Evolutionary conservation across 2,797 vertebrate genomes (phyloP).

Genomic region (Myotis myotis): DNA sequence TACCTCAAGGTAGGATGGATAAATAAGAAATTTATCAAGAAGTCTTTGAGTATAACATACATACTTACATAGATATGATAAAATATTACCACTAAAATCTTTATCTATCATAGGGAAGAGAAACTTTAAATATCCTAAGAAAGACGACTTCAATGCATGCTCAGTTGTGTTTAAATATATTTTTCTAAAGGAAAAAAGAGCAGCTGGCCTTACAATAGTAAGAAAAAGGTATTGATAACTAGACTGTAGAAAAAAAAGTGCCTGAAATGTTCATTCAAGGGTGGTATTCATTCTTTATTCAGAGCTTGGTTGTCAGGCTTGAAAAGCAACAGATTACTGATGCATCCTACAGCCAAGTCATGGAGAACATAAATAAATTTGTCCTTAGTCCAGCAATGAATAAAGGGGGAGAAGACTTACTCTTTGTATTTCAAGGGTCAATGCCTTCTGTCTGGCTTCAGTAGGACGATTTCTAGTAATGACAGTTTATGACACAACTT

Average conservation of each 20-base stretch:
- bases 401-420: constrained; percentile 15
- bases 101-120: background rate
- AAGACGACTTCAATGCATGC: background rate
- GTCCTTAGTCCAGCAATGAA: constrained; percentile 45
- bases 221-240: constrained; percentile 74
- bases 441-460: constrained; percentile 37
- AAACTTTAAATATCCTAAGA: background rate
- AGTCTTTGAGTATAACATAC: background rate
- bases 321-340: constrained; percentile 55
- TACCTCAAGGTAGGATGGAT: background rate
- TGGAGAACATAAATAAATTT: constrained; percentile 42
- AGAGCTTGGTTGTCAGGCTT: constrained; percentile 54
- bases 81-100: constrained; percentile 9
- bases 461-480: constrained; percentile 46
- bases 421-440: constrained; percentile 35
- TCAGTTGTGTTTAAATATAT: background rate
- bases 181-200: constrained; percentile 46
- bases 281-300: constrained; percentile 73
- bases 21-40: constrained; percentile 26
- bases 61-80: constrained; percentile 30
- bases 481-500: constrained; percentile 1
- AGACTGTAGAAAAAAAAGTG: constrained; percentile 22
- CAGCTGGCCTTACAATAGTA: constrained; percentile 70
- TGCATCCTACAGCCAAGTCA: constrained; percentile 52
- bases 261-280: constrained; percentile 69